Evolutionary conservation across 2,113 vertebrate genomes (phyloP).

Genomic region (Empidonax alnorum): DNA sequence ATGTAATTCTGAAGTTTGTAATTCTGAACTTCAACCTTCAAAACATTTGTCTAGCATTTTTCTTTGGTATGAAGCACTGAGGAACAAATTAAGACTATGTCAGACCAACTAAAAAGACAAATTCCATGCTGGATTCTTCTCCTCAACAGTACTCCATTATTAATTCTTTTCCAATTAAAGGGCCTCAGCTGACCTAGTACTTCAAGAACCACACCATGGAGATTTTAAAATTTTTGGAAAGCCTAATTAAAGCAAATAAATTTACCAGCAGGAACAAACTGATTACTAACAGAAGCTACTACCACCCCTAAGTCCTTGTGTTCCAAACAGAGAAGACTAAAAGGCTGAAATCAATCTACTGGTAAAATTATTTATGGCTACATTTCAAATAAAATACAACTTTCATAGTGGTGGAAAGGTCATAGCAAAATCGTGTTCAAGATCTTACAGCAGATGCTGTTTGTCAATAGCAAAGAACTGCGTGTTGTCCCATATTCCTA

Average conservation of each 20-base stretch:
- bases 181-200: neutral
- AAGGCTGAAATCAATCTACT: neutral
- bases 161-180: neutral
- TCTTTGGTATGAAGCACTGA: neutral
- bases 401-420: neutral
- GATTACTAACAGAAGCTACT: neutral
- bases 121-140: neutral
- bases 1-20: neutral
- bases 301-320: neutral
- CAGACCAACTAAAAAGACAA: neutral
- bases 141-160: neutral
- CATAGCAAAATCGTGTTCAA: neutral
- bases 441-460: neutral
- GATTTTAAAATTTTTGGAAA: neutral
- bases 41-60: neutral
- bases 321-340: neutral
- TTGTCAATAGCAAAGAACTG: neutral
- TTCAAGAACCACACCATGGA: neutral
- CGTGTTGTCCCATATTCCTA: neutral
- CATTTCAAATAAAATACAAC: neutral
- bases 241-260: neutral
- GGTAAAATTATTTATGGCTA: neutral
- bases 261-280: neutral
- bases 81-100: neutral
- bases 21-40: neutral